Conservation (phyloP, 2,113 vertebrate species). For the Halcyon senegalensis region DNA sequence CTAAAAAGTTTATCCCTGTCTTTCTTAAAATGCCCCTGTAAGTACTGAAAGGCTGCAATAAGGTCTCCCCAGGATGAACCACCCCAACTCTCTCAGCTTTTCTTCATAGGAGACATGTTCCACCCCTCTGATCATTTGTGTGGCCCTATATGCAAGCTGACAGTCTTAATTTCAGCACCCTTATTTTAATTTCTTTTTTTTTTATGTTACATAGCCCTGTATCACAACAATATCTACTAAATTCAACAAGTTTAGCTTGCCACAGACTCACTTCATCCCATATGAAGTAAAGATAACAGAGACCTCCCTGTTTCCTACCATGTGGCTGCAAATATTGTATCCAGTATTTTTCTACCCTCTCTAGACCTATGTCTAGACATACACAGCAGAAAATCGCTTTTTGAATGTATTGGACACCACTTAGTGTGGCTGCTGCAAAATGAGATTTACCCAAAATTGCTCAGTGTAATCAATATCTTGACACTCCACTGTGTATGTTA, state of each 20-base stretch:
- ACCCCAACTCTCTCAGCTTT: neutral
- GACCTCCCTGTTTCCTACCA: constrained; percentile 18
- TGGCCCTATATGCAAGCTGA: neutral
- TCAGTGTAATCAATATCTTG: constrained; percentile 72
- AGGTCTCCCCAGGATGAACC: neutral
- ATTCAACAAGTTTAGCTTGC: constrained; percentile 38
- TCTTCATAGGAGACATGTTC: neutral
- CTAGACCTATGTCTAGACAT: constrained; percentile 58
- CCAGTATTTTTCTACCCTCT: constrained; percentile 33
- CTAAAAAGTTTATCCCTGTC: neutral
- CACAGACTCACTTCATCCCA: constrained; percentile 50
- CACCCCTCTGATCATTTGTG: neutral
- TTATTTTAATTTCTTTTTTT: neutral
- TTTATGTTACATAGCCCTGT: neutral
- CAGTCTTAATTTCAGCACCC: neutral
- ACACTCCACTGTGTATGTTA: constrained; percentile 46
- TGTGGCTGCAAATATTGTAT: constrained; percentile 23
- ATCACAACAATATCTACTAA: neutral
- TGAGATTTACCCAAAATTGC: constrained; percentile 59
- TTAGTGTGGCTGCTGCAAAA: constrained; percentile 59
- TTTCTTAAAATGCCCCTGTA: neutral
- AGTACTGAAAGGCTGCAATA: neutral
- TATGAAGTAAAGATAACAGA: constrained; percentile 54
- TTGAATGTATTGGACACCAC: constrained; percentile 38
- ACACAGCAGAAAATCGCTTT: constrained; percentile 34